Evolutionary conservation across 2,113 vertebrate species (phyloP), one percentile per base, ranked within the genome.

Genomic region (Plecotus auritus): DNA sequence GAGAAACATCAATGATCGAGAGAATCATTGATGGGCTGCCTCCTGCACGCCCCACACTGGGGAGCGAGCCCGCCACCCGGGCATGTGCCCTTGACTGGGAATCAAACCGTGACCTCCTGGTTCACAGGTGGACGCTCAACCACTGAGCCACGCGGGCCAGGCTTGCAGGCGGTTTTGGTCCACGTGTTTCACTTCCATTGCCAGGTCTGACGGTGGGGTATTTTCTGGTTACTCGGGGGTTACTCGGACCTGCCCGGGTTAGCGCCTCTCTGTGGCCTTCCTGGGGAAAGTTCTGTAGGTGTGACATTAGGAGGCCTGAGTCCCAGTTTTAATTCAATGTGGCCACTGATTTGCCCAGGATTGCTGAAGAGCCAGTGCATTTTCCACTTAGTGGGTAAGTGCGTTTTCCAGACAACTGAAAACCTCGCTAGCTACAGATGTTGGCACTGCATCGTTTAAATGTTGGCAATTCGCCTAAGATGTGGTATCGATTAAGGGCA

Each of bases 351-450:
- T 91, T 76, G 23, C 67, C 72, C 54, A 72, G 81, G 32, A 78
- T 78, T 72, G n/a, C 49, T 85, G 72, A 90, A 78, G 42, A 32
- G 85, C 82, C 56, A 77, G 72, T 76, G 81, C 93, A 14, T 81
- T 95, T 96, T 90, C 83, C 87, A 95, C 51, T 59, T 78, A 69
- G 35, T 66, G 49, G 70, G 35, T 82, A 94, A 95, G 77, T 67
- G 32, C 42, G 72, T 91, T 96, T 87, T 72, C 67, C 81, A 95
- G 73, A 90, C 81, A 88, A 90, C 45, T 82, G 56, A 90, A 93
- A 95, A 74, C 73, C 26, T 7, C 59, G 45, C 82, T 74, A 61
- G 81, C 81, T 67, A 56, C 42, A 88, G 85, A 95, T 84, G 23
- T 82, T 92, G 91, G 67, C 2, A 2, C 18, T 90, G 90, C 51